Evolutionary conservation across 2,113 vertebrate species (phyloP), one percentile per base, ranked within the genome.

Genomic region (Clupea harengus): DNA sequence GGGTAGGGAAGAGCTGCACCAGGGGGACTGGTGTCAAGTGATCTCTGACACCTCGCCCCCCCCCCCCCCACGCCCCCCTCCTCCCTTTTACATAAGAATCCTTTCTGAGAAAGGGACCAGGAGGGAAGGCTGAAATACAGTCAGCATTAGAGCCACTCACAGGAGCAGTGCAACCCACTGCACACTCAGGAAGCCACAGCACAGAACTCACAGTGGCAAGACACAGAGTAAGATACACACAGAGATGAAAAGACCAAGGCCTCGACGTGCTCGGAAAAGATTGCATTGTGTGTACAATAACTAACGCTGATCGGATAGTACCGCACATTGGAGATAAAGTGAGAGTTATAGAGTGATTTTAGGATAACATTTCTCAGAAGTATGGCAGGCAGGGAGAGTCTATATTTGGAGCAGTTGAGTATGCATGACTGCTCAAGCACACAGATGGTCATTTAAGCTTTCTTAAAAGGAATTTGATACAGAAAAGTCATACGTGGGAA

Each of bases 31-130:
- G 46, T 82, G 87, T 89, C 89, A 87, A 89, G 78, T 82, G 84
- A 90, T 88, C 84, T 88, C 89, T 89, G 85, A 88, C 87, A 90
- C 89, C 87, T 88, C 82, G 82, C 83, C 86, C 87, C 82, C 82
- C 87, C 87, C 82, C 82, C 39, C 39, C 39, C 39, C 39, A 1
- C 39, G 1, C 39, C 39, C 75, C 57, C 9, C 87, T 83, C 87
- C 87, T 80, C 80, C 75, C 78, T 67, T 88, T 85, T 87, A 88
- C 87, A 88, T 83, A 88, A 60, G 85, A 89, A 88, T 39, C 82
- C 87, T 88, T 80, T 88, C 81, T 88, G 88, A 88, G 87, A 86
- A 78, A 86, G n/a, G 64, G 54, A 82, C 81, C 39, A 46, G 54
- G 25, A 83, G 45, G 44, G 82, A 67, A 11, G n/a, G n/a, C 64